Base-by-base conservation (phyloP, 1,140 invertebrate genomes). In the Temnothorax curvispinosus region DNA sequence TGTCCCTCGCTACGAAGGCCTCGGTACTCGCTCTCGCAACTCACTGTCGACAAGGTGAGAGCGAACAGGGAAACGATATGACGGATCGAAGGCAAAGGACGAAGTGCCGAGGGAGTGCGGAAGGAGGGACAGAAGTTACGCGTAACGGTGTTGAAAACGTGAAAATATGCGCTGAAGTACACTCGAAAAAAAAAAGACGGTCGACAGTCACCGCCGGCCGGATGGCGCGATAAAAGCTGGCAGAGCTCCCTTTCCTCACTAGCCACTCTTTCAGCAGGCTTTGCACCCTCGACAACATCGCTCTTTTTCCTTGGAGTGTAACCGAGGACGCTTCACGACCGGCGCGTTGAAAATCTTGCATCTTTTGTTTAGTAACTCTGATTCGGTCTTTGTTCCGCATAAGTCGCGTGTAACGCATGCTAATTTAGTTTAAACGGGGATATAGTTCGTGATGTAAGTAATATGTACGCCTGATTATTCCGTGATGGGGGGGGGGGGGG, bases 201-300 rank as follows among this genome's bases (percentile, higher is more conserved):
- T 38, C 56, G 69, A 74, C 69, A 67, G 41, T 72, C 56, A 75
- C 58, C 69, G 56, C 21, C 85, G 38, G 47, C 80, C 80, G 41
- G 44, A 76, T 62, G 56, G 41, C 54, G 86, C 50, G 81, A 85
- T 84, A 71, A 72, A 85, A 82, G 62, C 69, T 84, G 69, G 69
- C 80, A 50, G 13, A 67, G 38, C 69, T 69, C 11, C 21, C n/a
- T 15, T 15, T 3, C n/a, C 50, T 44, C 47, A n/a, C 47, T 27
- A 71, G 47, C 21, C 15, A 32, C 21, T 21, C 78, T 71, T 72
- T 69, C 21, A 71, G n/a, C 35, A 18, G 35, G 4, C 64, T 54
- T 41, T 41, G 52, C 32, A 13, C 38, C 21, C 78, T 72, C 50
- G 38, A 81, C 60, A 52, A 27, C 35, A 50, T 4, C 8, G 35